Evolutionary conservation across 2,888 invertebrate species (phyloP), one percentile per base, ranked within the genome.

Genomic region (Protodeltote pygarga): DNA sequence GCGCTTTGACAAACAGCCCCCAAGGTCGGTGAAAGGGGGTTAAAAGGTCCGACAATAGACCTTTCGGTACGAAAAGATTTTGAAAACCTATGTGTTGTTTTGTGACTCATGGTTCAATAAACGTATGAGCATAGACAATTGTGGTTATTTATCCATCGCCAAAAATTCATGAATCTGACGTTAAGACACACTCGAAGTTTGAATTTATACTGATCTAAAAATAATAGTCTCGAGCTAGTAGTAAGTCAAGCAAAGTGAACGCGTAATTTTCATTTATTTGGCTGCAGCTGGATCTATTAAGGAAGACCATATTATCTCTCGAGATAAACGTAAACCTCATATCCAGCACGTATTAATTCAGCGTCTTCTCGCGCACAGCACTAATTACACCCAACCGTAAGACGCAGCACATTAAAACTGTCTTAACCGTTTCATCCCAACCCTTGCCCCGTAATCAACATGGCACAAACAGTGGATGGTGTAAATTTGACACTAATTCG

Each of bases 401-500:
- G 58, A 53, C 38, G 39, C 23, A 41, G 24, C 46, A 51, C 53
- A 58, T 58, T 65, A 46, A 51, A 65, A 32, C 42, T 15, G 29
- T 38, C 38, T 39, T 28, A 40, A 28, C 45, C 9, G 31, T 29
- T 16, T 11, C 25, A 6, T 20, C 20, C 28, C 11, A 44, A 32
- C 58, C 65, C 54, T 46, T 11, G 13, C 50, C 29, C 40, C 37
- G 51, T 35, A 45, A 51, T 51, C 45, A 34, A 25, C 37, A 46
- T 14, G 39, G 40, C 44, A 46, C 50, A 39, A 39, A 52, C 52
- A 37, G 38, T 48, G 55, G 44, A 27, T 50, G 53, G 62, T 76
- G 73, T 76, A 68, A 80, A 83, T 79, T 81, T 78, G 83, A 84
- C 87, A 83, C 73, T 86, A 87, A 87, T 83, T 80, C 81, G 69